Conservation (phyloP, 2,888 invertebrate genomes). For the Oxyteleia sp. region DNA sequence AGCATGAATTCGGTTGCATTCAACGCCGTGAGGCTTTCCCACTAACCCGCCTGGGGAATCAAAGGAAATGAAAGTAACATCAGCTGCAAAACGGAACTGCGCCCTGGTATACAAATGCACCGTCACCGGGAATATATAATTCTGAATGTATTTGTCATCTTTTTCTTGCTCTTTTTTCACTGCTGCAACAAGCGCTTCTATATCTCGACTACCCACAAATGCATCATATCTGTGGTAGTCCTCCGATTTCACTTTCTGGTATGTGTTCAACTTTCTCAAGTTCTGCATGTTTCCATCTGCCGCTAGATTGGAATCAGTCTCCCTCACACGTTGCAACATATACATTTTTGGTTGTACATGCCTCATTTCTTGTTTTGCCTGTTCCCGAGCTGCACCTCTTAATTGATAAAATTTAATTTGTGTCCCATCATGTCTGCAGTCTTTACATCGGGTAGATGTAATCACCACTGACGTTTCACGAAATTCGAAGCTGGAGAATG, state of each 20-base stretch:
- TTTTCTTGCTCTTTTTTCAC: neutral
- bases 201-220: neutral
- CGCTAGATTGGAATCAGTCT: neutral
- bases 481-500: no score
- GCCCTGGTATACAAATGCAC: conserved; percentile 1
- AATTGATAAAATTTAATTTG: neutral
- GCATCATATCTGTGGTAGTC: neutral
- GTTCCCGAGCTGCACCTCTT: neutral
- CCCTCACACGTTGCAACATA: neutral
- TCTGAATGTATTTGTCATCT: conserved; percentile 5
- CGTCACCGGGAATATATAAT: conserved; percentile 1
- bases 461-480: no score
- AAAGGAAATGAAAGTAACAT: conserved; percentile 13
- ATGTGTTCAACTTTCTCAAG: no score
- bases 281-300: no score
- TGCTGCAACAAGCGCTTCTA: neutral
- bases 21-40: conserved; percentile 14
- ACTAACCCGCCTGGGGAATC: conserved; percentile 27
- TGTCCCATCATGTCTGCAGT: no score
- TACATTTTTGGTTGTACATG: neutral
- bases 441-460: no score
- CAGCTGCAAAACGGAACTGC: neutral
- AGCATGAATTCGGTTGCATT: conserved; percentile 18
- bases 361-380: neutral
- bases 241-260: neutral